phyloP scores from a whole-genome alignment of 2,888 invertebrate species.

The Ernsta delagoae region DNA sequence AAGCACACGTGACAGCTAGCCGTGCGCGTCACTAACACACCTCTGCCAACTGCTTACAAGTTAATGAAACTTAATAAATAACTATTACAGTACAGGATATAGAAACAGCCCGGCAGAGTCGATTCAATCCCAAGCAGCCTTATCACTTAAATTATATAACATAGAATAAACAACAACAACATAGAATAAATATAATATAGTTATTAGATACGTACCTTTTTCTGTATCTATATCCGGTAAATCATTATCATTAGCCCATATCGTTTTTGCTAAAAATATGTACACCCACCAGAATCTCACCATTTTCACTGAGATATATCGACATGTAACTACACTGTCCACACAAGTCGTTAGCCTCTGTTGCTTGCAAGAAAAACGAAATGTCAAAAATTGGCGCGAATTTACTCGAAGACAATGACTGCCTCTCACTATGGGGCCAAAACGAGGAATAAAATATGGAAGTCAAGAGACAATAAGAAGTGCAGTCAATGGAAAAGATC shows the following conservation, averaged over 20 bases:
- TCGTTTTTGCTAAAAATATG: conserved; percentile 76
- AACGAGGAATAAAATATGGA: conserved; percentile 70
- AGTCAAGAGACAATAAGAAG: conserved; percentile 68
- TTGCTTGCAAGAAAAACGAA: conserved; percentile 49
- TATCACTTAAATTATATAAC: too few relatives aligned
- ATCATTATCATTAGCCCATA: conserved; percentile 75
- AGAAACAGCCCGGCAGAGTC: too few relatives aligned
- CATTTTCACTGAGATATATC: conserved; percentile 70
- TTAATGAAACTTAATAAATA: too few relatives aligned
- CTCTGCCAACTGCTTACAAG: too few relatives aligned
- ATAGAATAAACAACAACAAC: too few relatives aligned
- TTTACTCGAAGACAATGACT: conserved; percentile 52
- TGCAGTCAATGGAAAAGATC: conserved; percentile 78
- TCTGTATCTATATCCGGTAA: conserved; percentile 63
- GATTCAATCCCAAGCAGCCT: too few relatives aligned
- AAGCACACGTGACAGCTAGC: too few relatives aligned
- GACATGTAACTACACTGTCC: conserved; percentile 63
- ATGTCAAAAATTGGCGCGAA: conserved; percentile 58
- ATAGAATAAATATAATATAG: too few relatives aligned
- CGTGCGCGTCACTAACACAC: too few relatives aligned
- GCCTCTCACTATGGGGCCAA: conserved; percentile 69
- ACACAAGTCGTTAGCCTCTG: conserved; percentile 43
- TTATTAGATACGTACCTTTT: conserved; percentile 63
- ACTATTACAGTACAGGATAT: too few relatives aligned
- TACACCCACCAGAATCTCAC: conserved; percentile 83